These are phyloP conservation scores for Menidia menidia DNA, from an alignment of 2,797 vertebrate species.

Conservation along the genomic window DNA sequence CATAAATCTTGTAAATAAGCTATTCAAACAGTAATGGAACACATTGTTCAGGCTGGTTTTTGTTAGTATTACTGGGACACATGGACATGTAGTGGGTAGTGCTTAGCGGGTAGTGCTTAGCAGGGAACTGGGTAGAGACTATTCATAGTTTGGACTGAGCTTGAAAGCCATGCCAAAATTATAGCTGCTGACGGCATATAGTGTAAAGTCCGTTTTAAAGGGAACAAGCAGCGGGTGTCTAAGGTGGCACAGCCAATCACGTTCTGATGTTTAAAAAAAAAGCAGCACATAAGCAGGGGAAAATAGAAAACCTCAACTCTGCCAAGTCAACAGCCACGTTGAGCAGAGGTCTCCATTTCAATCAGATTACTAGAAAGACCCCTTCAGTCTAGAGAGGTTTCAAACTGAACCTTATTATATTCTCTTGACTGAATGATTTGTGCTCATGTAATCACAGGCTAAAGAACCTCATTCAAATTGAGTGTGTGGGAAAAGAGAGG, in stretches of 20 bases:
- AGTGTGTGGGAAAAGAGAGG: constrained; percentile 73
- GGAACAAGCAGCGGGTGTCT: constrained; percentile 41
- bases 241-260: constrained; percentile 4
- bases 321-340: constrained; percentile 57
- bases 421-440: constrained; percentile 74
- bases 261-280: constrained; percentile 23
- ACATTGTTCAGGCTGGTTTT: constrained; percentile 27
- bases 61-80: constrained; percentile 62
- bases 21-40: constrained; percentile 9
- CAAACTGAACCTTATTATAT: constrained; percentile 71
- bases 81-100: constrained; percentile 53
- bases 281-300: constrained; percentile 38
- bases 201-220: constrained; percentile 16
- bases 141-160: constrained; percentile 29
- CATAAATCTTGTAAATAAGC: not conserved
- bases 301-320: constrained; percentile 45
- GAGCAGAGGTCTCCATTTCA: constrained; percentile 59
- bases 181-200: constrained; percentile 49
- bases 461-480: constrained; percentile 67
- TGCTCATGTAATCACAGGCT: constrained; percentile 72
- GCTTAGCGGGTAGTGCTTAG: constrained; percentile 37
- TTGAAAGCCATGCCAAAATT: constrained; percentile 64
- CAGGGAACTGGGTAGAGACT: constrained; percentile 38
- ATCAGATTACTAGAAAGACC: constrained; percentile 65
- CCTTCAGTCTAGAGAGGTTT: constrained; percentile 65